These are phyloP conservation scores for Sternotherus odoratus DNA, from an alignment of 2,797 vertebrate species.

Conservation along the genomic window DNA sequence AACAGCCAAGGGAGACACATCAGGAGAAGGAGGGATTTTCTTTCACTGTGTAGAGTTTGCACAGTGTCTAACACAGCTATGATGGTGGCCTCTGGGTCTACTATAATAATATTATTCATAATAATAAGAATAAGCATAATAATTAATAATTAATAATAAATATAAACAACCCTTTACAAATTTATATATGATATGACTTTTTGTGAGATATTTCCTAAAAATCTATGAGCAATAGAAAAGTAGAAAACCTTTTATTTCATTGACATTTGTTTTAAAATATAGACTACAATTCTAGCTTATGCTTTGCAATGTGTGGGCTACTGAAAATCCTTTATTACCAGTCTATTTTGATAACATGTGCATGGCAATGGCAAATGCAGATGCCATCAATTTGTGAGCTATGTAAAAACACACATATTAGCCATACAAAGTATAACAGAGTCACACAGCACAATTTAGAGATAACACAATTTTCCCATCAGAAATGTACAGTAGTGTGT, in stretches of 20 bases:
- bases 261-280: not conserved
- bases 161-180: too few relatives aligned
- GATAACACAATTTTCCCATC: not conserved
- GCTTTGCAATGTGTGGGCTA: not conserved
- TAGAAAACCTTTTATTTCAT: not conserved
- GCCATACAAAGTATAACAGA: rapidly evolving
- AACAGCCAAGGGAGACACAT: too few relatives aligned
- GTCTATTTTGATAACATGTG: not conserved
- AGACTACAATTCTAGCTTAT: not conserved
- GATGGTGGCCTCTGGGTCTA: too few relatives aligned
- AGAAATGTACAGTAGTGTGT: not conserved
- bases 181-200: too few relatives aligned
- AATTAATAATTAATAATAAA: too few relatives aligned
- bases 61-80: too few relatives aligned
- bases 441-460: not conserved
- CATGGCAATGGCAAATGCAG: rapidly evolving
- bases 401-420: not conserved
- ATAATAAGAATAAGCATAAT: too few relatives aligned
- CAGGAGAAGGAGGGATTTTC: too few relatives aligned
- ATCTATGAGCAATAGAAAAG: too few relatives aligned
- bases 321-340: not conserved
- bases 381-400: rapidly evolving
- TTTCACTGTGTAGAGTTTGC: too few relatives aligned
- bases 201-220: too few relatives aligned
- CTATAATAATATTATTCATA: too few relatives aligned